A percentile compares a stretch with the other conserved stretches of the same genome.
phyloP scores from a whole-genome alignment of 64 coral and sea anemone species.

The Montipora capricornis region DNA sequence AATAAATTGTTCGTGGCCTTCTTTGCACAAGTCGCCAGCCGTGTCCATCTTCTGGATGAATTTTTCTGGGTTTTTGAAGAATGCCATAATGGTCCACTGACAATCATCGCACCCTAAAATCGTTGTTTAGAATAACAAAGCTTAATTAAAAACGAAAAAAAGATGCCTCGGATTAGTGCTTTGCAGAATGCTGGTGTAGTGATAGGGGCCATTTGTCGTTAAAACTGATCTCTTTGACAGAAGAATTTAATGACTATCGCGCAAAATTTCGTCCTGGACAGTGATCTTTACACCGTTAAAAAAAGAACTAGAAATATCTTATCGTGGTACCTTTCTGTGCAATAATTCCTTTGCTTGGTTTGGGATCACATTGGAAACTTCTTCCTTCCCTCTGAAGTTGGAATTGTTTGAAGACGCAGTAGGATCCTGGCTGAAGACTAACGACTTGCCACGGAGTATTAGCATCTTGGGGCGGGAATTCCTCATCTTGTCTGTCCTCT shows the following conservation, averaged over 20 bases:
- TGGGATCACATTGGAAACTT: background rate
- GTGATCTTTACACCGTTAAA: too few species aligned
- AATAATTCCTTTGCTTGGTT: background rate
- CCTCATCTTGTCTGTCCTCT: background rate
- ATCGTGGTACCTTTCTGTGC: background rate
- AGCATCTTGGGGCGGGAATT: background rate
- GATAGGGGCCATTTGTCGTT: too few species aligned
- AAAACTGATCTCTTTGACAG: too few species aligned
- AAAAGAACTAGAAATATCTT: too few species aligned
- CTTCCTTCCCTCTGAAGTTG: background rate
- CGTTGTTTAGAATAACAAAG: background rate
- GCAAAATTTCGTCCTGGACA: too few species aligned
- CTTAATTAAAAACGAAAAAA: too few species aligned
- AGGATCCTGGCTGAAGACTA: background rate
- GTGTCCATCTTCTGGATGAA: constrained; percentile 29
- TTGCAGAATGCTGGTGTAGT: too few species aligned
- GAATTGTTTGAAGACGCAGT: background rate
- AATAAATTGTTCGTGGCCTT: background rate
- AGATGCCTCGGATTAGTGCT: too few species aligned
- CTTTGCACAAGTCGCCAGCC: background rate
- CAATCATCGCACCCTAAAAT: background rate
- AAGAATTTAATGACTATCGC: too few species aligned
- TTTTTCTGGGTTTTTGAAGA: background rate
- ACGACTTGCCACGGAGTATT: background rate
- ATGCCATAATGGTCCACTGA: constrained; percentile 1